phyloP scores from a whole-genome alignment of 1,140 invertebrate species.

The Drosophila sulfurigaster region DNA sequence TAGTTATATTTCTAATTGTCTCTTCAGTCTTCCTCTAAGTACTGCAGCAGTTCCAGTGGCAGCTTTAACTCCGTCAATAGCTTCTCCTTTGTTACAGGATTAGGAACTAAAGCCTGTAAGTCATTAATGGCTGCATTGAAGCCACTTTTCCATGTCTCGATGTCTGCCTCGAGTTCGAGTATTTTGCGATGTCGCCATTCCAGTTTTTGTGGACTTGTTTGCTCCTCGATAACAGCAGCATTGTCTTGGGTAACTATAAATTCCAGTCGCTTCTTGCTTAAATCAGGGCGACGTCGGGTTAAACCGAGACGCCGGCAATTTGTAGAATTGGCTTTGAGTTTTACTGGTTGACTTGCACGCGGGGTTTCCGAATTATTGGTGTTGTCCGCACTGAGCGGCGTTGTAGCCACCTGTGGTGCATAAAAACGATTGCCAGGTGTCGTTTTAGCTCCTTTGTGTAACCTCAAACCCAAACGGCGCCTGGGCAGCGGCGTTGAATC shows the following conservation, averaged over 20 bases:
- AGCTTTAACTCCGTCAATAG: conserved; percentile 56
- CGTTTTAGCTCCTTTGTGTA: conserved; percentile 17
- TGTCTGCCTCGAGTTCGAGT: conserved; percentile 52
- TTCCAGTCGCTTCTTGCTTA: conserved; percentile 62
- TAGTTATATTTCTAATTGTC: conserved; percentile 4
- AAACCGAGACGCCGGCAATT: conserved; percentile 59
- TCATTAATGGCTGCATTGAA: conserved; percentile 62
- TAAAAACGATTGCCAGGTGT: conserved; percentile 27
- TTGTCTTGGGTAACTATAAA: conserved; percentile 22
- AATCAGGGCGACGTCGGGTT: conserved; percentile 46
- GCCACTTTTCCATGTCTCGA: conserved; percentile 60
- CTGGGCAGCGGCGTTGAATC: conserved; percentile 26
- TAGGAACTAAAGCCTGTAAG: conserved; percentile 47
- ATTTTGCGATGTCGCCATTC: conserved; percentile 39
- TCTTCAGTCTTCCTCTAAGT: conserved; percentile 65
- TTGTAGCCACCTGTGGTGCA: neutral
- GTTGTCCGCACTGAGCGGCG: neutral
- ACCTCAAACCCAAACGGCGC: conserved; percentile 32
- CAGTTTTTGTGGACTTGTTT: neutral
- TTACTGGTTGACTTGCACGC: conserved; percentile 4
- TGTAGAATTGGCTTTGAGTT: conserved; percentile 33
- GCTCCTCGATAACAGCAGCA: neutral
- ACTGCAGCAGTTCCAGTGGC: conserved; percentile 59
- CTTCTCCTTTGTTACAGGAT: conserved; percentile 29
- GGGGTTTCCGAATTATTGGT: conserved; percentile 40